Percentiles rank a stretch among this genome's conserved stretches.
Evolutionary conservation across 2,888 invertebrate genomes (phyloP).

Genomic region (Aethes cnicana): DNA sequence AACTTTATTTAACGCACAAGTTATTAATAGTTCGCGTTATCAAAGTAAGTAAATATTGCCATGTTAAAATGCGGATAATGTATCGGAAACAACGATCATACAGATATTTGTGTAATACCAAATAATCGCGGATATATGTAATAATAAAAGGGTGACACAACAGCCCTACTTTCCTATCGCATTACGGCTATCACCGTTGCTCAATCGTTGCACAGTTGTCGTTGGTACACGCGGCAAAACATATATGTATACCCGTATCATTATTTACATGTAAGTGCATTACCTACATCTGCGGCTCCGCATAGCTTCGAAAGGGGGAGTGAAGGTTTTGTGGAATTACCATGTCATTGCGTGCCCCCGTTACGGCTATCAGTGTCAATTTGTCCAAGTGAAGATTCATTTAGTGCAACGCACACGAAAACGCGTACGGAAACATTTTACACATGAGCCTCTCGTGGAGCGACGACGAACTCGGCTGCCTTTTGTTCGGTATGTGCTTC

Average conservation of each 20-base stretch:
- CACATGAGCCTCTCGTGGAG: conserved; percentile 16
- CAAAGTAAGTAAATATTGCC: too few relatives aligned
- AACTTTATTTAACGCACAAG: too few relatives aligned
- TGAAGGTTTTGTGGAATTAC: conserved; percentile 46
- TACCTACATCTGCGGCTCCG: conserved; percentile 30
- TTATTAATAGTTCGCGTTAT: too few relatives aligned
- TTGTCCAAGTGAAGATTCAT: conserved; percentile 48
- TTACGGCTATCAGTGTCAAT: conserved; percentile 51
- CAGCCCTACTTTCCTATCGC: conserved; percentile 39
- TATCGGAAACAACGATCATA: too few relatives aligned
- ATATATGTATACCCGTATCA: conserved; percentile 5
- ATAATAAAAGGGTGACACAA: conserved; percentile 21
- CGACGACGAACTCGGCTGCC: conserved; percentile 34
- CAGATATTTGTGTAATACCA: not conserved
- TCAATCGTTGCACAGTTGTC: conserved; percentile 42
- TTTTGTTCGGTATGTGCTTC: conserved; percentile 34
- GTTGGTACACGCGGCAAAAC: conserved; percentile 18
- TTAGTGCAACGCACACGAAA: conserved; percentile 32
- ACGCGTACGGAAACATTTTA: conserved; percentile 7
- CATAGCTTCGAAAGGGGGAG: conserved; percentile 41
- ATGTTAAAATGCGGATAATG: too few relatives aligned
- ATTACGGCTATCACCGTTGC: conserved; percentile 44
- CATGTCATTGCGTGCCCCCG: conserved; percentile 48
- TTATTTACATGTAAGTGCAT: conserved; percentile 39
- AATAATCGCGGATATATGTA: not conserved